Evolutionary conservation across 2,888 invertebrate genomes (phyloP), one percentile per base, ranked within the genome.

Genomic region (Drosophila anceps): DNA sequence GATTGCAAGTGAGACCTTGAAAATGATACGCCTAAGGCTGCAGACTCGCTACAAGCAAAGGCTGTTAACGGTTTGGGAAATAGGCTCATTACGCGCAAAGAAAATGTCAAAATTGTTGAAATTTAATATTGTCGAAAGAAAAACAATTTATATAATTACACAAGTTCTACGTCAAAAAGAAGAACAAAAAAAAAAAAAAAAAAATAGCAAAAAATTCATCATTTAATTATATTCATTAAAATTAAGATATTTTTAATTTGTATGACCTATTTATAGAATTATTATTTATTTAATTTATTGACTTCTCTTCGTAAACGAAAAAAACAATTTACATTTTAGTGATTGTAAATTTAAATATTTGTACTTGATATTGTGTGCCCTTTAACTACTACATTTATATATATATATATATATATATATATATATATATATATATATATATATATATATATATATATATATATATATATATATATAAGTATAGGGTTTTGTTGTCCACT

Each of bases 1-100:
- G 79, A 86, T 86, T 86, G 84, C 69, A 79, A 78, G 69, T 67
- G 76, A 84, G 81, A 78, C 74, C 88, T 83, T 85, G 74, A 82
- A 82, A 80, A 70, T 66, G 81, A 83, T 81, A 82, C 31, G 72
- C 60, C 50, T 27, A 31, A 4, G 55, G 76, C 75, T 20, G 24
- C 37, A 63, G 24, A 9, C 10, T 2, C 5, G 29, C 24, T 9
- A 20, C 20, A 18, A 9, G 9, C 12, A 31, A 18, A 10, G n/a
- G 33, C 18, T 44, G 43, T n/a, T 35, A 59, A 37, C 50, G 43
- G 55, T 50, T 46, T 62, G 29, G 41, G 24, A 66, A 73, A 66
- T 73, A 41, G 54, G 69, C 80, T 70, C 76, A 74, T 79, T 79
- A 75, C 44, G 62, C 15, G 50, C 37, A 48, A 29, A 24, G 24